These are phyloP conservation scores for Apamea epomidion DNA, from an alignment of 2,888 invertebrate species.

Conservation along the genomic window DNA sequence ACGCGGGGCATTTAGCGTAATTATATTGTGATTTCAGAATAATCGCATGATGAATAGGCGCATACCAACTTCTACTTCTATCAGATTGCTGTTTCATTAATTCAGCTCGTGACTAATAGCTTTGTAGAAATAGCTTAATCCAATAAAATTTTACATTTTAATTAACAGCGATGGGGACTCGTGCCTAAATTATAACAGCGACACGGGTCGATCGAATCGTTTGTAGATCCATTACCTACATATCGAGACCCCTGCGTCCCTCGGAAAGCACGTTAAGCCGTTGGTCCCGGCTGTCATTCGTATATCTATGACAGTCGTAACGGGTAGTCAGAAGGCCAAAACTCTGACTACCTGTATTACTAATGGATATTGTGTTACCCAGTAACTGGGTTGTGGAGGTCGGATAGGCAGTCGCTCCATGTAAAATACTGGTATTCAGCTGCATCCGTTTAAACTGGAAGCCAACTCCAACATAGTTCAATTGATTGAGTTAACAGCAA, in stretches of 20 bases:
- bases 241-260: not conserved
- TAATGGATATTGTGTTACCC: not conserved
- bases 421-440: not conserved
- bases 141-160: slow-evolving; percentile 58
- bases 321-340: not conserved
- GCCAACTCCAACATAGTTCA: not conserved
- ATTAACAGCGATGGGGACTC: not conserved
- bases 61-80: slow-evolving; percentile 77
- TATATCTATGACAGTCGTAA: not conserved
- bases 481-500: slow-evolving; percentile 8
- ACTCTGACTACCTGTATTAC: not conserved
- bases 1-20: slow-evolving; percentile 80
- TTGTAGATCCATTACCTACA: not conserved
- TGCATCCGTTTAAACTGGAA: not conserved
- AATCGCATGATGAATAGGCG: slow-evolving; percentile 84
- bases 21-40: slow-evolving; percentile 86
- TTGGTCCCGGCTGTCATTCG: not conserved
- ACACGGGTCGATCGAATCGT: not conserved
- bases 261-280: not conserved
- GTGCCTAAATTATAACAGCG: not conserved
- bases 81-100: slow-evolving; percentile 76
- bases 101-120: slow-evolving; percentile 72
- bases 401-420: no score
- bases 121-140: slow-evolving; percentile 70
- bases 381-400: not conserved